A percentile compares a stretch with the other conserved stretches of the same genome.
Conservation (phyloP, 2,113 vertebrate species). For the Leucosticte australis region DNA sequence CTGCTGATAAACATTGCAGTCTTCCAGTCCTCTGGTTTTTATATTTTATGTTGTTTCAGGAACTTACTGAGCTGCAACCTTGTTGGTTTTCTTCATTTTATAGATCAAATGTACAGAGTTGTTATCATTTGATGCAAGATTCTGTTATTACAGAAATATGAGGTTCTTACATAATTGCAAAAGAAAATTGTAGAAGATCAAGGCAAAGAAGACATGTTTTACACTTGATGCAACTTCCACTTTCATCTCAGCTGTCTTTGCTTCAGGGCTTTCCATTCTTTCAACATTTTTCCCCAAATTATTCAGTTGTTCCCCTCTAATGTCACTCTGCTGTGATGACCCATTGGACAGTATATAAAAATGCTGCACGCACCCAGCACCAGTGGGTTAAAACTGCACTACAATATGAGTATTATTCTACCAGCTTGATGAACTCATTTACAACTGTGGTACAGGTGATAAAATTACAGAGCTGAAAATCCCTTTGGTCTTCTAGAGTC, state of each 20-base stretch:
- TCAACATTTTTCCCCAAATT: neutral
- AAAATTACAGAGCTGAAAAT: conserved; percentile 63
- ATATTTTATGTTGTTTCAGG: neutral
- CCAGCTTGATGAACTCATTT: conserved; percentile 57
- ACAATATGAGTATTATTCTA: conserved; percentile 26
- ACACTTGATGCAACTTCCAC: rapidly evolving
- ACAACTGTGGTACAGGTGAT: conserved; percentile 43
- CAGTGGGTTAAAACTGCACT: neutral
- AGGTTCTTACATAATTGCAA: neutral
- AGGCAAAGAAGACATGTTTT: neutral
- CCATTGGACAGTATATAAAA: neutral
- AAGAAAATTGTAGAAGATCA: neutral
- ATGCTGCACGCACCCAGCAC: neutral
- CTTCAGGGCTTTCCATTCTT: neutral
- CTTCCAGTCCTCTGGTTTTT: neutral
- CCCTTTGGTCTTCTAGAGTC: conserved; percentile 33
- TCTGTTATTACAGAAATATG: neutral
- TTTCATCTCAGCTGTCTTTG: neutral
- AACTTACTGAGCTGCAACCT: neutral
- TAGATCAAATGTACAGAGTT: neutral
- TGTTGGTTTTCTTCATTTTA: neutral
- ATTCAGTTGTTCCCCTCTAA: neutral
- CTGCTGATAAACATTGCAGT: neutral
- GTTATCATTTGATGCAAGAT: neutral
- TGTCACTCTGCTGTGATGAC: neutral